Evolutionary conservation across 2,797 vertebrate genomes (phyloP).

Genomic region (Sebastes nivosus): DNA sequence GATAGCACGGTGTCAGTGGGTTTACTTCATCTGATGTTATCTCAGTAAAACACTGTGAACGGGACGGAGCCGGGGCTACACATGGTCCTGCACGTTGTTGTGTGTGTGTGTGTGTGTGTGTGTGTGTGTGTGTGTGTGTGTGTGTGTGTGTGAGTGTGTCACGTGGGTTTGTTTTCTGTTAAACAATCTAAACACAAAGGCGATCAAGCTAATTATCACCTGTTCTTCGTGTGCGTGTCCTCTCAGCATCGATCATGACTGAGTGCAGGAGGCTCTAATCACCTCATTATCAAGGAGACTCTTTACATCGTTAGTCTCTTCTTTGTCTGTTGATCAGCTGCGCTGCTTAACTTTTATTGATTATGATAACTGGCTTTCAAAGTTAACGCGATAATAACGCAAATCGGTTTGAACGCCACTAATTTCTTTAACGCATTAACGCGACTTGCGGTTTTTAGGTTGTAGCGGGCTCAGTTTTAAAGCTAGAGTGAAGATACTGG

Average conservation of each 20-base stretch:
- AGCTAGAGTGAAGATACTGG: too few relatives aligned
- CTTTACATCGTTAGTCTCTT: not conserved
- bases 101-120: not conserved
- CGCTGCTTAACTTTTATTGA: not conserved
- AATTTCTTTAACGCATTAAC: too few relatives aligned
- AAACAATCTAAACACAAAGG: not conserved
- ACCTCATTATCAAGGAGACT: conserved; percentile 1
- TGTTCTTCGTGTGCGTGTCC: not conserved
- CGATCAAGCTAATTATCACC: conserved; percentile 6
- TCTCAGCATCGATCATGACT: conserved; percentile 10
- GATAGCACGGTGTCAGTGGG: not conserved
- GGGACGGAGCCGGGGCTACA: not conserved
- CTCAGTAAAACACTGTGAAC: not conserved
- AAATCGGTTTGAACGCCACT: too few relatives aligned
- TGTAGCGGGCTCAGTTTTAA: too few relatives aligned
- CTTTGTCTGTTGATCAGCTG: not conserved
- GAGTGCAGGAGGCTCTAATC: conserved; percentile 25
- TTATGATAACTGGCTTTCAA: not conserved
- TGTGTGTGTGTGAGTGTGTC: too few relatives aligned
- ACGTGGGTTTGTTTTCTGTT: not conserved
- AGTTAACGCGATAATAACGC: too few relatives aligned
- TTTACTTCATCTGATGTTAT: not conserved
- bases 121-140: not conserved
- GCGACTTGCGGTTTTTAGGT: too few relatives aligned
- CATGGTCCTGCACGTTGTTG: not conserved